phyloP scores from a whole-genome alignment of 2,888 invertebrate species.

The Latheticus oryzae region DNA sequence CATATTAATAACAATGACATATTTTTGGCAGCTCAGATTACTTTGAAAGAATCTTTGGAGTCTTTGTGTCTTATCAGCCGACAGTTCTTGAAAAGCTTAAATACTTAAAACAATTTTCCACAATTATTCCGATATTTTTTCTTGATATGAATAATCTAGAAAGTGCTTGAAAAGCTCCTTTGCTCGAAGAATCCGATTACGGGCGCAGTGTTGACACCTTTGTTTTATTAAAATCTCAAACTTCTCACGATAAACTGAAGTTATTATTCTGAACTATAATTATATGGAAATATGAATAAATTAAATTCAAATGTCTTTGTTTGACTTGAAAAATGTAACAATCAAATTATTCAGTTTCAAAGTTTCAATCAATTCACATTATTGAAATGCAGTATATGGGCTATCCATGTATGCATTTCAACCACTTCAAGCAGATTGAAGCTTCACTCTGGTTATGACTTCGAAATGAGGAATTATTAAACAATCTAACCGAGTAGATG shows the following conservation, averaged over 20 bases:
- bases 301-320: no score
- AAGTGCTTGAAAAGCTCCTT: slow-evolving; percentile 53
- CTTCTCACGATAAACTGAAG: no score
- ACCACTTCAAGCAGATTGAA: slow-evolving; percentile 55
- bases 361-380: slow-evolving; percentile 53
- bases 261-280: no score
- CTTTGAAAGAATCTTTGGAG: no score
- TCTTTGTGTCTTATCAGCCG: no score
- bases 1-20: slow-evolving; percentile 3
- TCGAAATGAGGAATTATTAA: slow-evolving; percentile 55
- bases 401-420: slow-evolving; percentile 52
- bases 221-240: slow-evolving; percentile 50
- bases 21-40: slow-evolving; percentile 16
- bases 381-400: slow-evolving; percentile 49
- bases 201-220: slow-evolving; percentile 57
- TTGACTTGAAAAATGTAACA: no score
- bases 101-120: no score
- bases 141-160: slow-evolving; percentile 11
- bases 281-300: no score
- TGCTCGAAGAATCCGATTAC: slow-evolving; percentile 59
- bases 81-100: no score
- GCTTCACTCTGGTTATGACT: slow-evolving; percentile 54
- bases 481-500: slow-evolving; percentile 41
- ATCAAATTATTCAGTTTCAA: slow-evolving; percentile 45
- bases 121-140: no score